Evolutionary conservation across 2,888 invertebrate genomes (phyloP), one percentile per base, ranked within the genome.

Genomic region (Sarcophaga variegata): DNA sequence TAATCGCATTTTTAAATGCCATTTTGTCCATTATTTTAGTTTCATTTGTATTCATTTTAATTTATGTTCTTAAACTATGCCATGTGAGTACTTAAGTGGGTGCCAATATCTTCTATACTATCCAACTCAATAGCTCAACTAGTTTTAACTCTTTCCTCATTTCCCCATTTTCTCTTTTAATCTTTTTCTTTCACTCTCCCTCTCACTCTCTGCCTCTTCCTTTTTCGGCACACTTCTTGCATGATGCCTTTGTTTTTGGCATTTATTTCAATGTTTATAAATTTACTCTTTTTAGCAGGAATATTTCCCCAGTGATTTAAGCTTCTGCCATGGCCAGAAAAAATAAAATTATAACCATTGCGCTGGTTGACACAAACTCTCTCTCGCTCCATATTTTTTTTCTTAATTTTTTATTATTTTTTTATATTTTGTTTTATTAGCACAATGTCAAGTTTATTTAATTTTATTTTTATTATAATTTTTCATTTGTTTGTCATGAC

Each of bases 301-400:
- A 74, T 54, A 54, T 67, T 63, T 79, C 78, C 74, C 79, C n/a
- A 69, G 59, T 69, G 74, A 70, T 59, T 79, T 64, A 60, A 37
- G 49, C 8, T 27, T 54, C 10, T 74, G 69, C 67, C 69, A 74
- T 79, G 69, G 27, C 63, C 72, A 69, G 67, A 62, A 49, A 64
- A 17, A 54, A 72, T 0, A 62, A 74, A 74, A 25, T 63, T 63
- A 49, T 17, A 71, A 22, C 59, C 64, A 77, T 67, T 60, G 17
- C n/a, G 27, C 37, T 37, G 37, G 37, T 37, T 37, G 37, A 37
- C 37, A 37, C 8, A 37, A 37, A 37, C 37, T 37, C 8, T 2
- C 8, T 37, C 37, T 37, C 37, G 8, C 37, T 37, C 8, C 37
- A 37, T 37, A 37, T 37, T 37, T 37, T 37, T 37, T 37, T 37